Conservation (phyloP, 37 sponge, comb jelly and placozoan species). For the Lycopodina hypogea region DNA sequence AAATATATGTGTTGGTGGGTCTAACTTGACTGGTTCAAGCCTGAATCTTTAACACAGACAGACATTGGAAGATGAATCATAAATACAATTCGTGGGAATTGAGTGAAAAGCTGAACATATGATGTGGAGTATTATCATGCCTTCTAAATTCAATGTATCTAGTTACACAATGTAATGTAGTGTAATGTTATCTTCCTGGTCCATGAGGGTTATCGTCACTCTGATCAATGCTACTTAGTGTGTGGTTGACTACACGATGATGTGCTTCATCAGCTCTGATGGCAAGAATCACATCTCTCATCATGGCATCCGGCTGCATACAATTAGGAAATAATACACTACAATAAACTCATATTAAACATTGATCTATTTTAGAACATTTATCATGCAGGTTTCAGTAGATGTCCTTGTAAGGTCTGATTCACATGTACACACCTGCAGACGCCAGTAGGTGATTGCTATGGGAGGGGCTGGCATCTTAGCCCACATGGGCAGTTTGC, state of each 20-base stretch:
- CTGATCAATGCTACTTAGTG: slow-evolving; percentile 58
- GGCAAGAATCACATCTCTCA: slow-evolving; percentile 89
- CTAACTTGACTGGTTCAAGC: too few relatives aligned
- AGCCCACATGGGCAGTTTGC: slow-evolving; percentile 71
- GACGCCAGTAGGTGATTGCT: slow-evolving; percentile 77
- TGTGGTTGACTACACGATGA: slow-evolving; percentile 87
- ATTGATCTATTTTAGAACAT: background rate
- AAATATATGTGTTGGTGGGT: too few relatives aligned
- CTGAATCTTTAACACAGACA: too few relatives aligned
- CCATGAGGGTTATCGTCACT: slow-evolving; percentile 63
- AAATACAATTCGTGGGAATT: too few relatives aligned
- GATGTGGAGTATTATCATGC: too few relatives aligned
- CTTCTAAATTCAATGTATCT: too few relatives aligned
- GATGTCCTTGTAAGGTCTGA: too few relatives aligned
- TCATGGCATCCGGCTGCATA: slow-evolving; percentile 75
- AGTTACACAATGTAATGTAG: background rate
- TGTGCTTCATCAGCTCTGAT: slow-evolving; percentile 94
- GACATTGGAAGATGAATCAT: too few relatives aligned
- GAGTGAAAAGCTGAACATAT: too few relatives aligned
- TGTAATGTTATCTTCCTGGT: slow-evolving; percentile 26
- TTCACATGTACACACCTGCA: slow-evolving; percentile 37
- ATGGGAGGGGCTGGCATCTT: slow-evolving; percentile 65
- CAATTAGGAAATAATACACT: too few relatives aligned
- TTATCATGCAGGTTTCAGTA: too few relatives aligned
- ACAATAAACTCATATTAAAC: too few relatives aligned